These are phyloP conservation scores for Podarcis lilfordi DNA, from an alignment of 2,797 vertebrate species.

Conservation along the genomic window DNA sequence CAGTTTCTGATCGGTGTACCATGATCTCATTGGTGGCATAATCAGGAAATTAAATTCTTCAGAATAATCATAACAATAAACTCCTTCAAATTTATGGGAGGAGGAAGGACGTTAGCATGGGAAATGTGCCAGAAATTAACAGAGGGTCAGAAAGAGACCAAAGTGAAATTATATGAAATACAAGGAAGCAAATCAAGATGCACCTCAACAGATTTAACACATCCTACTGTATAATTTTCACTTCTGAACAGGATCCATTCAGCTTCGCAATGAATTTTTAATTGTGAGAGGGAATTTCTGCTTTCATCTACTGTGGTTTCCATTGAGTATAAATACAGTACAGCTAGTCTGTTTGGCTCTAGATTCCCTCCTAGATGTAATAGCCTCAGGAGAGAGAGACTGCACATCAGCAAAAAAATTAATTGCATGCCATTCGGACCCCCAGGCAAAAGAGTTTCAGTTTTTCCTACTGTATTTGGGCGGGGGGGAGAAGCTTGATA, in stretches of 20 bases:
- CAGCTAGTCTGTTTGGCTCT: not conserved
- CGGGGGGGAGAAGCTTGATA: not conserved
- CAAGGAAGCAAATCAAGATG: not conserved
- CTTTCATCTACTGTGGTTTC: not conserved
- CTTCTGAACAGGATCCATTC: slow-evolving; percentile 4
- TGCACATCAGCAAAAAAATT: slow-evolving; percentile 5
- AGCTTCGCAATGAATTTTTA: not conserved
- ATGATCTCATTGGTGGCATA: not conserved
- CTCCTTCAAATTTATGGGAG: not conserved
- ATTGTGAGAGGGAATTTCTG: not conserved
- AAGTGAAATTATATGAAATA: not conserved
- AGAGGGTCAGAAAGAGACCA: not conserved
- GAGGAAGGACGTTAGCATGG: not conserved
- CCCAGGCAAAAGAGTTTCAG: not conserved
- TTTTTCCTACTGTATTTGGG: not conserved
- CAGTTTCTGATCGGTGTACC: not conserved
- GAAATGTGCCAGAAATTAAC: not conserved
- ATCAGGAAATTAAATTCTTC: not conserved
- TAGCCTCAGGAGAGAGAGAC: slow-evolving; percentile 6
- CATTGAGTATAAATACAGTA: slow-evolving; percentile 12
- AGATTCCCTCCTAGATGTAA: not conserved
- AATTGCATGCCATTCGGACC: not conserved
- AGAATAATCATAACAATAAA: not conserved
- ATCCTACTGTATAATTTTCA: not conserved
- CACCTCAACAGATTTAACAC: not conserved